Evolutionary conservation across 2,888 invertebrate species (phyloP), one percentile per base, ranked within the genome.

Genomic region (Plutella xylostella): DNA sequence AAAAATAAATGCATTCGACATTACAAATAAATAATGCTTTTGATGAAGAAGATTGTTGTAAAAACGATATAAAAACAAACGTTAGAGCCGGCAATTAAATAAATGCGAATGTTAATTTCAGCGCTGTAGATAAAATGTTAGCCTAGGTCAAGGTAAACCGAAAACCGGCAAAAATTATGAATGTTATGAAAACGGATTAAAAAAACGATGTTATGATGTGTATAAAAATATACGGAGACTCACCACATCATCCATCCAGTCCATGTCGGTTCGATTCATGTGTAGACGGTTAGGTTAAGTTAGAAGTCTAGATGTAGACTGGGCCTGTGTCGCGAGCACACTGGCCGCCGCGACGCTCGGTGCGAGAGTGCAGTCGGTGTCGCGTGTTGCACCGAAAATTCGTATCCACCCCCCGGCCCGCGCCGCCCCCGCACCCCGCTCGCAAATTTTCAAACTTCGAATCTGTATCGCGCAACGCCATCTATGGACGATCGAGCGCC

Each of bases 181-280:
- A n/a, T n/a, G n/a, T n/a, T n/a, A n/a, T n/a, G n/a, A n/a, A n/a
- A 12, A 20, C 11, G 22, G 25, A 18, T 14, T 4, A 37, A 2
- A 30, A 3, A 21, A 45, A 43, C 45, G 47, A 44, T 46, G 52
- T 25, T 42, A 51, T 52, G 52, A 52, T 50, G 52, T 60, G 64
- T 49, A 21, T 25, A 28, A 30, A 28, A 30, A n/a, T n/a, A n/a
- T n/a, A n/a, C n/a, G n/a, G 25, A 57, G 74, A 82, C 82, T 68
- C 59, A 83, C 82, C 76, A 83, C 76, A 57, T 83, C 77, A 55
- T 79, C 80, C 77, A 83, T 80, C 82, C 82, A 82, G 70, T 83
- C 82, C 82, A 82, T 83, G 63, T 66, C 65, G 70, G 60, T 65
- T 61, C 61, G 58, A 63, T 66, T 66, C 55, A 60, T 58, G 35